Evolutionary conservation across 2,113 vertebrate species (phyloP).

Genomic region (Pipa parva): DNA sequence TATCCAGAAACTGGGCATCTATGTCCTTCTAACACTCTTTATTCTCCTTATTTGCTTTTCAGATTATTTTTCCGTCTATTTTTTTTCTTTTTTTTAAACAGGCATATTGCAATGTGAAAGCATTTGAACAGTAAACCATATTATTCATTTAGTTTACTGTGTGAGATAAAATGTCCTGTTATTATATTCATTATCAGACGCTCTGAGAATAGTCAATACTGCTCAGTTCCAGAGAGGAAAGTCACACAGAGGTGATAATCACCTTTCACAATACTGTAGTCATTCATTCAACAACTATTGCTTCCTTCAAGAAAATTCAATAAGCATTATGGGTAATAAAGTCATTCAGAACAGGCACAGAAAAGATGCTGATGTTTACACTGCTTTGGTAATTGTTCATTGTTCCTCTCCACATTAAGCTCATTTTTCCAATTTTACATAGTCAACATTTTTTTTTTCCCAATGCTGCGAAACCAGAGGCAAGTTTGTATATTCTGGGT

Average conservation of each 20-base stretch:
- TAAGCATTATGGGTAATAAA: conserved; percentile 43
- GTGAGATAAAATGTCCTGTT: conserved; percentile 38
- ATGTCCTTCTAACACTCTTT: conserved; percentile 7
- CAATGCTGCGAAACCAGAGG: not conserved
- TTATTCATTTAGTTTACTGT: conserved; percentile 26
- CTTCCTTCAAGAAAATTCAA: conserved; percentile 42
- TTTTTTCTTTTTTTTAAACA: not conserved
- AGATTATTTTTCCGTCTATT: too few relatives aligned
- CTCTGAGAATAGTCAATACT: conserved; percentile 42
- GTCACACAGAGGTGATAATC: conserved; percentile 43
- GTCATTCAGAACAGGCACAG: conserved; percentile 32
- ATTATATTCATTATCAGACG: conserved; percentile 43
- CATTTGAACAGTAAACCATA: conserved; percentile 38
- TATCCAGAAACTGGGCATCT: not conserved
- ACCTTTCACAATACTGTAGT: conserved; percentile 38
- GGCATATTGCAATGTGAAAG: conserved; percentile 24
- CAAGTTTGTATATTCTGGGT: too few relatives aligned
- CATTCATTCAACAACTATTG: conserved; percentile 42
- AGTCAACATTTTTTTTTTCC: conserved; percentile 14
- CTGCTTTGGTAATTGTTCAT: conserved; percentile 28
- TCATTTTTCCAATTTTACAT: conserved; percentile 36
- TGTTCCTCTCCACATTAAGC: conserved; percentile 30
- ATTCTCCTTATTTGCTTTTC: conserved; percentile 1
- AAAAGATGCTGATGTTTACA: conserved; percentile 41
- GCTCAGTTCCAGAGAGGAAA: conserved; percentile 31